Conservation (phyloP, 2,113 vertebrate species). For the Psittacula cyanocephala region DNA sequence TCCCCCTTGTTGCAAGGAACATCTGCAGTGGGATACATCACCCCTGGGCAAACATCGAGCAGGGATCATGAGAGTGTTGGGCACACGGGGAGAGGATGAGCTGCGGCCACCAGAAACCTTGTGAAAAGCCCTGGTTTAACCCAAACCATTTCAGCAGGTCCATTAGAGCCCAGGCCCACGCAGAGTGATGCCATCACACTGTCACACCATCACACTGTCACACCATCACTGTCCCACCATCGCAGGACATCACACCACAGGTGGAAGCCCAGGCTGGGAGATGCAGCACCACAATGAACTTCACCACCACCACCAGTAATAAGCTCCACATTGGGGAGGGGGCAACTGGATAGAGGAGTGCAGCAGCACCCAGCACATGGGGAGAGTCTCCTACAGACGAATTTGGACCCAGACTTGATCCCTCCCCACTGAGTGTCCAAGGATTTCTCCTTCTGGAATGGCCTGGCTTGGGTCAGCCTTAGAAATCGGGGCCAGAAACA, state of each 20-base stretch:
- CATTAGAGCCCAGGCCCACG: background rate
- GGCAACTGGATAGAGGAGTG: background rate
- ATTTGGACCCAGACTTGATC: too few relatives aligned
- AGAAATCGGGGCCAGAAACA: background rate
- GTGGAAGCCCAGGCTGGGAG: background rate
- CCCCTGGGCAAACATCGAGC: background rate
- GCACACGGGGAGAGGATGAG: background rate
- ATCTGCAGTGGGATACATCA: background rate
- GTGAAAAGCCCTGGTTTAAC: background rate
- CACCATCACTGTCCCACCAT: background rate
- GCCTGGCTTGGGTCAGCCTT: background rate
- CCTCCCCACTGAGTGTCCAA: accelerated
- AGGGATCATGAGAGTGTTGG: background rate
- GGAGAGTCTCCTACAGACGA: background rate
- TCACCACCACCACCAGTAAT: background rate
- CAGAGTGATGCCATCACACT: background rate
- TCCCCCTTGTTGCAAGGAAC: background rate
- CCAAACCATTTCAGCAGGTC: background rate
- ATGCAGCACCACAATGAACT: background rate
- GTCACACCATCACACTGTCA: background rate
- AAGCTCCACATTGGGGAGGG: background rate
- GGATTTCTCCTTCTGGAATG: background rate
- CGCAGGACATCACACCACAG: accelerated
- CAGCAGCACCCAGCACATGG: background rate
- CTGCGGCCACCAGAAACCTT: background rate